These are phyloP conservation scores for Strigamia maritima DNA, from an alignment of 2,888 invertebrate genomes.

Conservation along the genomic window DNA sequence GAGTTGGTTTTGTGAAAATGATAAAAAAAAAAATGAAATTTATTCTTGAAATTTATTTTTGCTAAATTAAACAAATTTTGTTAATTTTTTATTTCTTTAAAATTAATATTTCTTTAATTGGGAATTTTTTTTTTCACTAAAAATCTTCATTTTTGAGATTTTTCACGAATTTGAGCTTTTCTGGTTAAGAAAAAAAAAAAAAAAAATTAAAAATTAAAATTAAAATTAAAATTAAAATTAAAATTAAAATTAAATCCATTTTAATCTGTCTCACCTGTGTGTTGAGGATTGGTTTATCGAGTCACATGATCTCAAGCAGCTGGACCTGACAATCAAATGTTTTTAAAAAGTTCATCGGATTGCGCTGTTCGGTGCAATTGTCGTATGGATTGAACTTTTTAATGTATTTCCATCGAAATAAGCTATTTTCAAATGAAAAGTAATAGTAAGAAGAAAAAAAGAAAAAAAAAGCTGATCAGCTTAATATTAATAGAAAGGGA, in stretches of 20 bases:
- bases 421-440: slow-evolving; percentile 18
- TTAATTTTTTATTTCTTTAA: no score
- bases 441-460: background rate
- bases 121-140: no score
- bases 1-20: background rate
- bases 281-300: background rate
- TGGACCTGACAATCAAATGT: background rate
- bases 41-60: no score
- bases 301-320: background rate
- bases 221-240: no score
- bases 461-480: slow-evolving; percentile 1
- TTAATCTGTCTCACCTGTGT: background rate
- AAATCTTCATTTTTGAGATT: no score
- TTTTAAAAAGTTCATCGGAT: background rate
- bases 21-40: no score
- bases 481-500: slow-evolving; percentile 28
- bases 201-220: background rate
- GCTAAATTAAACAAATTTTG: no score
- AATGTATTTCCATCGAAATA: background rate
- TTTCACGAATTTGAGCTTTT: no score
- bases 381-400: background rate
- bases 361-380: background rate
- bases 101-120: no score
- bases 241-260: background rate
- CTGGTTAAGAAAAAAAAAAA: no score